A percentile compares a stretch with the other conserved stretches of the same genome.
Conservation (phyloP, 2,113 vertebrate species). For the Dendrocopos noguchii region DNA sequence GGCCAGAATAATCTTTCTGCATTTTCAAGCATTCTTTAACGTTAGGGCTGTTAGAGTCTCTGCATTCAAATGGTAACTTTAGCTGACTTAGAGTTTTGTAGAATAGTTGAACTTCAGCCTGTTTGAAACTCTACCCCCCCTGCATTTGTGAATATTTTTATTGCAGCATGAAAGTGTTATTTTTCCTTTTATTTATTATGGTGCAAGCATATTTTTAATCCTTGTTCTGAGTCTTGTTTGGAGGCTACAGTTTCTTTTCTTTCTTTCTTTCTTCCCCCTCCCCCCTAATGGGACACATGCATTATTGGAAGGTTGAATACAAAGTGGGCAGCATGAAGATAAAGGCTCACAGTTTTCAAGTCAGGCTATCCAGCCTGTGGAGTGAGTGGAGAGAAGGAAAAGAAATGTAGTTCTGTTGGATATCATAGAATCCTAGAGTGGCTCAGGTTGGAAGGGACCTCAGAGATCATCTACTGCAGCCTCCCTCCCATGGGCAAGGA, state of each 20-base stretch:
- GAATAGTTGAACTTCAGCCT: slow-evolving; percentile 60
- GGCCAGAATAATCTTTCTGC: slow-evolving; percentile 53
- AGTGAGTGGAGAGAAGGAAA: background rate
- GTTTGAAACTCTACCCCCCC: slow-evolving; percentile 16
- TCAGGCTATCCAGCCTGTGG: background rate
- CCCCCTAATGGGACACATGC: background rate
- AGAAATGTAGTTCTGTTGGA: background rate
- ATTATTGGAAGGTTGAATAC: background rate
- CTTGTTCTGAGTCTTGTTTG: slow-evolving; percentile 1
- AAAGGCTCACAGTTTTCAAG: background rate
- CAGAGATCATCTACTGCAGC: no score
- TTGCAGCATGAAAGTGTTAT: slow-evolving; percentile 35
- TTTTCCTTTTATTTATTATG: slow-evolving; percentile 34
- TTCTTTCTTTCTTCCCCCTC: no score
- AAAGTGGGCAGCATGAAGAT: background rate
- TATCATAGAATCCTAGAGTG: background rate
- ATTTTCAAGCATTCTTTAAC: slow-evolving; percentile 63
- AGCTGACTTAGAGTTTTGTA: slow-evolving; percentile 48
- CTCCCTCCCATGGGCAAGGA: no score
- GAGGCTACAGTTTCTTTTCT: background rate
- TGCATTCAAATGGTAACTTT: slow-evolving; percentile 52
- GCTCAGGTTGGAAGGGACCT: no score
- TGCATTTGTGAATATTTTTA: slow-evolving; percentile 50
- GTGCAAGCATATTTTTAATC: background rate
- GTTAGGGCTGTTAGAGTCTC: background rate